Evolutionary conservation across 2,888 invertebrate species (phyloP), one percentile per base, ranked within the genome.

Genomic region (Drosophila villosipedis): DNA sequence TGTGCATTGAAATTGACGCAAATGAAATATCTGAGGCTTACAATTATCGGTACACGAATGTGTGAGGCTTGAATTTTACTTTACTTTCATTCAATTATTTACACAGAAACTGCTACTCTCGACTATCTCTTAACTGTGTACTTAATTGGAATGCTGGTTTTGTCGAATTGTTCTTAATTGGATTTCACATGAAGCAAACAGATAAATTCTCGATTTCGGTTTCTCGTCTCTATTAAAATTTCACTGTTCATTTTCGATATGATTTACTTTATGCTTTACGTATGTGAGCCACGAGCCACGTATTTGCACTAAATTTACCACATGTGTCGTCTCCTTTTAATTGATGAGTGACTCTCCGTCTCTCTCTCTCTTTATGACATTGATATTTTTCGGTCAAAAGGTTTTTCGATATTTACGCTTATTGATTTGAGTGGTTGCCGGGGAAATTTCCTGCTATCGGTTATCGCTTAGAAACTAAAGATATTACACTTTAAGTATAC

Each of bases 401-500:
- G 19, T 66, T 61, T 61, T 41, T 39, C 52, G 57, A 73, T 64
- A 68, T 22, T 22, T 39, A 47, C 43, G 47, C 30, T 54, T 59
- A 65, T 72, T 62, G 54, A 68, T 77, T 66, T 64, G 65, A 49
- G 60, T 75, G 57, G 49, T 64, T 78, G 60, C 65, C 59, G 59
- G 49, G 60, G 58, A 30, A 52, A 28, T 60, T 66, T 63, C 59
- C 52, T 68, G 52, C n/a, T 39, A 25, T 35, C 25, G 28, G 33
- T 57, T 59, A 54, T 78, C 65, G 70, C 85, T 85, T 85, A 85
- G 53, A 66, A 85, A 85, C 85, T 85, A 85, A 89, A 79, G 76
- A 87, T 80, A 75, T 85, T 85, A 85, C 89, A 85, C 85, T 85
- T 85, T 89, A 85, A 85, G 85, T 85, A 85, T 85, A 85, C 88